Evolutionary conservation across 2,113 vertebrate genomes (phyloP).

Genomic region (Dasypus novemcinctus): DNA sequence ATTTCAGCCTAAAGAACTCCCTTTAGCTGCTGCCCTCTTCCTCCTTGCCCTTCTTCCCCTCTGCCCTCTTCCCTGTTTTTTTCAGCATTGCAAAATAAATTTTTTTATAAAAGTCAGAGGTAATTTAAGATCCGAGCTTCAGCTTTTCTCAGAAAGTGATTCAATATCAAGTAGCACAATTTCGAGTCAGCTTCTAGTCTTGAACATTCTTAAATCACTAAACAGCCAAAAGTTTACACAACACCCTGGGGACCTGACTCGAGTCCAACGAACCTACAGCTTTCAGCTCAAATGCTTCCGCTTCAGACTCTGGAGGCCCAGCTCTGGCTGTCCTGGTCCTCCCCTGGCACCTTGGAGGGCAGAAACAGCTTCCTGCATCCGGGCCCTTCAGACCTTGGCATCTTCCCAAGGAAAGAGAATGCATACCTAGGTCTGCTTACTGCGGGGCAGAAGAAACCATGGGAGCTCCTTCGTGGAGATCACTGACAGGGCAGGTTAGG

Average conservation of each 20-base stretch:
- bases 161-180: constrained; percentile 77
- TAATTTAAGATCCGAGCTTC: constrained; percentile 71
- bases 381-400: background rate
- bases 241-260: constrained; percentile 10
- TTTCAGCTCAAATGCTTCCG: background rate
- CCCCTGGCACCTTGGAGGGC: background rate
- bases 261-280: background rate
- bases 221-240: constrained; percentile 60
- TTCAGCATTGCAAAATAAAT: constrained; percentile 82
- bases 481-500: background rate
- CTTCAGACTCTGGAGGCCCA: background rate
- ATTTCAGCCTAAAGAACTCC: too few relatives aligned
- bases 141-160: constrained; percentile 63
- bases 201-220: constrained; percentile 51
- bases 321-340: background rate
- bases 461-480: background rate
- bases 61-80: too few relatives aligned
- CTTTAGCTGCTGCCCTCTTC: too few relatives aligned
- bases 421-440: background rate
- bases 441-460: background rate
- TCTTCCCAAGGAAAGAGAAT: constrained; percentile 1
- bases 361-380: background rate
- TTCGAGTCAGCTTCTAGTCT: constrained; percentile 66
- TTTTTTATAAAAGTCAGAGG: constrained; percentile 82
- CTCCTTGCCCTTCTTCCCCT: too few relatives aligned